These are phyloP conservation scores for Empidonax alnorum DNA, from an alignment of 2,113 vertebrate species.

Conservation along the genomic window DNA sequence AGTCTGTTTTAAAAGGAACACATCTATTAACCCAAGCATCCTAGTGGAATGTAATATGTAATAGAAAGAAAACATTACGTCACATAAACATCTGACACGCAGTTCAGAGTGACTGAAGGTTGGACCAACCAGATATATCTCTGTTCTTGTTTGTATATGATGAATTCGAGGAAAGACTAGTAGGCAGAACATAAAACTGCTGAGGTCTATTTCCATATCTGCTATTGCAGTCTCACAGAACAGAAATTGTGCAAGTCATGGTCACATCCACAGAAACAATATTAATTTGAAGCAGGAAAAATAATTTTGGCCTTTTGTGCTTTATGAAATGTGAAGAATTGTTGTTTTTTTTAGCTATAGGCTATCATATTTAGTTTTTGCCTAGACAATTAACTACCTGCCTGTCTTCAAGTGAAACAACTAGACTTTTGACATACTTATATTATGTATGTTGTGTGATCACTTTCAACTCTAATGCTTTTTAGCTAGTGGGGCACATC, in stretches of 20 bases:
- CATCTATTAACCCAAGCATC: not conserved
- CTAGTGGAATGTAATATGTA: not conserved
- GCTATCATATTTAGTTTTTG: not conserved
- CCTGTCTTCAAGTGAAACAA: not conserved
- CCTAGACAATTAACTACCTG: not conserved
- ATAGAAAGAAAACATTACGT: not conserved
- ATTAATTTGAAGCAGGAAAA: not conserved
- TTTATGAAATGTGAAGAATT: not conserved
- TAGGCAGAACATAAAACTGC: not conserved
- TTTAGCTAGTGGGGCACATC: not conserved
- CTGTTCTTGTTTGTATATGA: not conserved
- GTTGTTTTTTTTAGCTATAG: not conserved
- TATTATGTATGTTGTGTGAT: not conserved
- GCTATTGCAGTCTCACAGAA: not conserved
- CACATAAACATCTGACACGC: not conserved
- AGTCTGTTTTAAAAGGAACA: conserved; percentile 10
- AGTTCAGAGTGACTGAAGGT: not conserved
- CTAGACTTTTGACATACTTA: not conserved
- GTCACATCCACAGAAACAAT: not conserved
- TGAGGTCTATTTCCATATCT: not conserved
- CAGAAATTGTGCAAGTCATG: not conserved
- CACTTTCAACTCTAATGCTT: not conserved
- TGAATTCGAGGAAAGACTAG: not conserved
- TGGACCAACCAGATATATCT: not conserved
- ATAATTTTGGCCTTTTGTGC: not conserved